phyloP scores from a whole-genome alignment of 2,113 vertebrate genomes.

The Istiophorus platypterus region DNA sequence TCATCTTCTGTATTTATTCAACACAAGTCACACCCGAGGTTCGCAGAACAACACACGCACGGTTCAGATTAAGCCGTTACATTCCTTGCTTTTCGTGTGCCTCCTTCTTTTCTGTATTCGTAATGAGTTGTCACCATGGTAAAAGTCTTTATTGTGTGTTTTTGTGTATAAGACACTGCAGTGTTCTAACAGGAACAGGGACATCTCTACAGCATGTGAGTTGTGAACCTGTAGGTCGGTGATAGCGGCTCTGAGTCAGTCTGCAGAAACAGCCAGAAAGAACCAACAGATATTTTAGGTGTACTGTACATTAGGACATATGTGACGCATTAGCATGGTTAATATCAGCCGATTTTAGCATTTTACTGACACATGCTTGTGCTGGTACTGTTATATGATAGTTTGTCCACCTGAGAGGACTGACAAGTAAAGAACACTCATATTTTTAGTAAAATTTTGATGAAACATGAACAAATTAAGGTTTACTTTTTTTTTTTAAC shows the following conservation, averaged over 20 bases:
- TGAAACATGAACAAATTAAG: too few species aligned
- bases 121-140: constrained; percentile 42
- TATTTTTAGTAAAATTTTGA: too few species aligned
- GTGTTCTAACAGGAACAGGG: constrained; percentile 16
- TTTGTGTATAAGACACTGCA: not conserved
- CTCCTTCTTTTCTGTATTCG: constrained; percentile 29
- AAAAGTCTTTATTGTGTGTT: constrained; percentile 13
- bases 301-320: not conserved
- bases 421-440: too few species aligned
- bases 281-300: not conserved
- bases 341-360: not conserved
- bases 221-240: not conserved
- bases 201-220: too few species aligned
- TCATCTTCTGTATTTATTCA: constrained; percentile 5
- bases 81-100: constrained; percentile 11
- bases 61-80: constrained; percentile 17
- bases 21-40: not conserved
- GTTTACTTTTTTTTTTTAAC: too few species aligned
- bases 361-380: not conserved
- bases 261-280: constrained; percentile 5
- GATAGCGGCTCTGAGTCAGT: not conserved
- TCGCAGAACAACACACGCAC: not conserved
- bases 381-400: not conserved
- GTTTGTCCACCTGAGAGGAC: too few species aligned
- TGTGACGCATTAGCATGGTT: not conserved